Base-by-base conservation (phyloP, 2,113 vertebrate genomes). In the Thalassarche chlororhynchos region DNA sequence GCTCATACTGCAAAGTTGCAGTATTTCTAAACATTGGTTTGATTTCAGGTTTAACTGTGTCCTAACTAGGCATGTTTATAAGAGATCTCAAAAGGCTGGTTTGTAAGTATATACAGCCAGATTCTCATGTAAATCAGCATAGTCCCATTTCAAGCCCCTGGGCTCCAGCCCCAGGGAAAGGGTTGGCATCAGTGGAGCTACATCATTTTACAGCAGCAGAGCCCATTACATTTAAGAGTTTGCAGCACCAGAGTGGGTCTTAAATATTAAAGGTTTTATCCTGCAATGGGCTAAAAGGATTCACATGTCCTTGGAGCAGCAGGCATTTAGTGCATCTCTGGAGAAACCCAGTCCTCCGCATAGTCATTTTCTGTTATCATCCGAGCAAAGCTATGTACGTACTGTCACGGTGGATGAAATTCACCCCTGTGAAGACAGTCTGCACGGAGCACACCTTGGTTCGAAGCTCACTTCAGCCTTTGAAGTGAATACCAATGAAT, bases 261-360 rank as follows among this genome's bases (percentile, higher is more conserved):
- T 94, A 89, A 96, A 97, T 94, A 95, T 81, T 93, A 93, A 72
- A 94, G 49, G 62, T 47, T 93, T 96, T 68, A 61, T 84, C 65
- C 58, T 79, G 86, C 86, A 89, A 47, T 40, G 74, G 81, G 74
- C 96, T 97, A 58, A 95, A 92, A 95, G 92, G 82, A 95, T 96
- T 95, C 44, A 0, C 28, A 4, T 94, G 92, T 92, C 71, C 60
- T 92, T 60, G 69, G 68, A 97, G 76, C 86, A 71, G 90, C 76
- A 86, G 78, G 82, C 92, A 93, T 82, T 93, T 38, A 75, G 94
- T 40, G 9, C 76, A 76, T 72, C 95, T 93, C 96, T 68, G 64
- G 94, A 92, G 94, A 81, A 89, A 52, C 72, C 36, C 60, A 38
- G 76, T 12, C 38, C 72, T 81, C 26, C 5, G 8, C 88, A 34